Conservation (phyloP, 2,113 vertebrate species). For the Vidua chalybeata region DNA sequence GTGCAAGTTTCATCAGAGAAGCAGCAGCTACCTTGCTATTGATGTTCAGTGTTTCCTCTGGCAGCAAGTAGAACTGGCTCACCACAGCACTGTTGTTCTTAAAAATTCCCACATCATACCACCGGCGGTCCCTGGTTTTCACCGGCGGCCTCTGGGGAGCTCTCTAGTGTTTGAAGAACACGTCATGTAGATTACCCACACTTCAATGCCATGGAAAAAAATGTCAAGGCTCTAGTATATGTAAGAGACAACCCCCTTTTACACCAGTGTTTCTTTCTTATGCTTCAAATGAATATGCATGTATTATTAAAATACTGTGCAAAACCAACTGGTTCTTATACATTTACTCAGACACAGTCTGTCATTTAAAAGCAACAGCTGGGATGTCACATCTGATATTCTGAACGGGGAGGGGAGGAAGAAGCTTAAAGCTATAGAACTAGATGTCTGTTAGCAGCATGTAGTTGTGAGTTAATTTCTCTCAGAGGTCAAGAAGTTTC, state of each 20-base stretch:
- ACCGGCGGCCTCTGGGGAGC: slow-evolving; percentile 37
- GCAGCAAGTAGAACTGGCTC: slow-evolving; percentile 87
- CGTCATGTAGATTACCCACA: slow-evolving; percentile 6
- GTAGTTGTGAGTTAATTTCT: slow-evolving; percentile 32
- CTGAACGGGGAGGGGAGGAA: not conserved
- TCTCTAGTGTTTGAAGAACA: slow-evolving; percentile 73
- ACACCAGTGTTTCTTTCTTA: not conserved
- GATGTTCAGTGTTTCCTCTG: slow-evolving; percentile 73
- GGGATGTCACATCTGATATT: slow-evolving; percentile 6
- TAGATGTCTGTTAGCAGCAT: slow-evolving; percentile 13
- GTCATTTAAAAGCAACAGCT: not conserved
- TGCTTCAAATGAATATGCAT: not conserved
- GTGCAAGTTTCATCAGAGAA: not conserved
- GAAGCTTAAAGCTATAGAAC: not conserved
- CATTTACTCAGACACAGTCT: not conserved
- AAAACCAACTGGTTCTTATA: slow-evolving; percentile 11
- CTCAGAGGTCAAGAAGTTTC: not conserved
- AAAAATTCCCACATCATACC: slow-evolving; percentile 95
- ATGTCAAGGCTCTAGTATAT: not conserved
- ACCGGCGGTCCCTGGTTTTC: slow-evolving; percentile 75
- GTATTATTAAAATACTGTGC: not conserved
- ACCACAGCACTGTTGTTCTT: slow-evolving; percentile 88
- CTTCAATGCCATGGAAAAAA: not conserved
- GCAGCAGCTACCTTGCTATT: slow-evolving; percentile 72
- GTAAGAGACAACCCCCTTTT: not conserved